These are phyloP conservation scores for Anoura caudifer DNA, from an alignment of 2,113 vertebrate genomes.

Conservation along the genomic window DNA sequence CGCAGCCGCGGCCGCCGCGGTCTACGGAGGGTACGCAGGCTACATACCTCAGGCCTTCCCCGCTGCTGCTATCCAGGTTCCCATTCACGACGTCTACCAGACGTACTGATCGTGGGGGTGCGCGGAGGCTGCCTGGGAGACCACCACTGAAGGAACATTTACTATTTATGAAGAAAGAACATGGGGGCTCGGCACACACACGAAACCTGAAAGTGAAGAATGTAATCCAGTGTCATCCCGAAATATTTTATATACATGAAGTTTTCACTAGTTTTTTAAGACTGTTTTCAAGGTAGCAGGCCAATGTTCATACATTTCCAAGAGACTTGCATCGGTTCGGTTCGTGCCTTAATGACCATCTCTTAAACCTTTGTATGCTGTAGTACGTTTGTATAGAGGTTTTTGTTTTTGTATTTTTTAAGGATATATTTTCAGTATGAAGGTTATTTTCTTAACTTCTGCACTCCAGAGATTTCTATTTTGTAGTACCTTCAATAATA, in stretches of 20 bases:
- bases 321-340: slow-evolving; percentile 67
- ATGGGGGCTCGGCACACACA: slow-evolving; percentile 41
- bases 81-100: slow-evolving; percentile 95
- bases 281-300: slow-evolving; percentile 77
- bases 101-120: slow-evolving; percentile 85
- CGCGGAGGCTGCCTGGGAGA: background rate
- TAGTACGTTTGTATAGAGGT: slow-evolving; percentile 77
- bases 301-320: slow-evolving; percentile 82
- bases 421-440: slow-evolving; percentile 87
- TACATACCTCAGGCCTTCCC: slow-evolving; percentile 96
- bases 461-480: slow-evolving; percentile 88
- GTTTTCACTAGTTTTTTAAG: slow-evolving; percentile 82
- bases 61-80: slow-evolving; percentile 90
- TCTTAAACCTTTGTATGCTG: slow-evolving; percentile 69
- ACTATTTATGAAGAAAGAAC: slow-evolving; percentile 92
- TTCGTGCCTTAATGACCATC: slow-evolving; percentile 71
- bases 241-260: slow-evolving; percentile 86
- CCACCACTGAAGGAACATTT: slow-evolving; percentile 88
- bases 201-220: slow-evolving; percentile 76
- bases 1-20: slow-evolving; percentile 81
- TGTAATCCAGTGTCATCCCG: slow-evolving; percentile 58
- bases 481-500: slow-evolving; percentile 87
- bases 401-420: slow-evolving; percentile 81
- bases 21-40: slow-evolving; percentile 89
- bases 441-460: slow-evolving; percentile 87